These are phyloP conservation scores for Cotesia congregata DNA, from an alignment of 2,888 invertebrate species.

Conservation along the genomic window DNA sequence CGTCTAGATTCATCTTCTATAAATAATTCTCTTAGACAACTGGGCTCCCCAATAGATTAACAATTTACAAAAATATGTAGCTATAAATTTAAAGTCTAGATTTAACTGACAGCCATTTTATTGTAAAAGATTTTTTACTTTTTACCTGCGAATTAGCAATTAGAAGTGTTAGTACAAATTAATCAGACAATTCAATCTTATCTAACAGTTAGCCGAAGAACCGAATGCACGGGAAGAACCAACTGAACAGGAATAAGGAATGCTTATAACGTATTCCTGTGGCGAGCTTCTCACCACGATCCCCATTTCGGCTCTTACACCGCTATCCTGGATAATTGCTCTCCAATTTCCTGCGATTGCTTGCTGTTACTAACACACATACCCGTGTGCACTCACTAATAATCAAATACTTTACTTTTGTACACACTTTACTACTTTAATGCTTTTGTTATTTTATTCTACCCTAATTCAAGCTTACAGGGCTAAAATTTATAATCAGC, in stretches of 20 bases:
- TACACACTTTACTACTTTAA: neutral
- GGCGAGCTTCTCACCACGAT: conserved; percentile 22
- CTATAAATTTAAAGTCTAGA: neutral
- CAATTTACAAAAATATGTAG: neutral
- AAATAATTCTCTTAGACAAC: neutral
- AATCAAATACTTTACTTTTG: conserved; percentile 7
- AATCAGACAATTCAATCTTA: conserved; percentile 10
- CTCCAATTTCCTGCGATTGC: conserved; percentile 31
- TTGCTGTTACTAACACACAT: neutral
- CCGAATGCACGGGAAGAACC: neutral
- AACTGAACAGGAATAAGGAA: conserved; percentile 27
- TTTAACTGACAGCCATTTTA: neutral
- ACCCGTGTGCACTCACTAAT: neutral
- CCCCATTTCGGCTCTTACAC: conserved; percentile 2
- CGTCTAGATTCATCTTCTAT: neutral
- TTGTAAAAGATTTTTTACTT: too few relatives aligned
- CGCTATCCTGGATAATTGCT: conserved; percentile 28
- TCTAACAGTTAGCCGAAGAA: conserved; percentile 10
- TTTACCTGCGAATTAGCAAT: neutral
- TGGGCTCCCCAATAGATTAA: neutral
- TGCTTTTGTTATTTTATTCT: neutral
- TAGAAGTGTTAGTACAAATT: conserved; percentile 16
- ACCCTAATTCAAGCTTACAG: neutral
- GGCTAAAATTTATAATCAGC: neutral
- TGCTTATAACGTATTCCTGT: conserved; percentile 31